Conservation (phyloP, 2,113 vertebrate genomes). For the Clinocottus analis region DNA sequence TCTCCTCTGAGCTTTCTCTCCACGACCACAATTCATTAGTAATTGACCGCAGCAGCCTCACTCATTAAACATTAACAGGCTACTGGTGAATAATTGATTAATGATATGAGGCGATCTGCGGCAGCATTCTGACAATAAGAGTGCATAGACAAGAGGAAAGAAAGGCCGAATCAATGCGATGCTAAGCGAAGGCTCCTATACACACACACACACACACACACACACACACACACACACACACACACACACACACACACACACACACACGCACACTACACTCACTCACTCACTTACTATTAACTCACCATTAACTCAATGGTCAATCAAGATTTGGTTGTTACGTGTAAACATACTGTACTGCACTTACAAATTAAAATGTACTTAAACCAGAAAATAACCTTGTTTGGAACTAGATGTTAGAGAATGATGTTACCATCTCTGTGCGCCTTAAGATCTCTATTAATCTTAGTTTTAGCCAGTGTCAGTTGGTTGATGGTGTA, state of each 20-base stretch:
- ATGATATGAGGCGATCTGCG: conserved; percentile 78
- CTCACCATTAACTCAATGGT: conserved; percentile 1
- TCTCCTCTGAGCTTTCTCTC: conserved; percentile 74
- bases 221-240: background rate
- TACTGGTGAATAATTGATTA: conserved; percentile 88
- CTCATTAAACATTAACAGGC: conserved; percentile 84
- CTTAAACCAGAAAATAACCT: background rate
- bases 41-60: conserved; percentile 84
- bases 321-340: background rate
- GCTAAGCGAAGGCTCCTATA: conserved; percentile 39
- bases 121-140: conserved; percentile 81
- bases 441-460: conserved; percentile 6
- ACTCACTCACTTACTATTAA: background rate
- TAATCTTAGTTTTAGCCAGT: conserved; percentile 10
- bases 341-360: background rate
- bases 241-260: conserved; percentile 28
- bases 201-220: conserved; percentile 19
- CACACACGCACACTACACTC: background rate
- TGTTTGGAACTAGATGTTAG: conserved; percentile 6
- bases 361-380: background rate
- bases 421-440: conserved; percentile 7
- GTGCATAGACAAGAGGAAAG: conserved; percentile 65
- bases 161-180: conserved; percentile 52
- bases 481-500: conserved; percentile 19
- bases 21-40: conserved; percentile 83